Evolutionary conservation across 2,113 vertebrate species (phyloP), one percentile per base, ranked within the genome.

Genomic region (Psephotus haematonotus): DNA sequence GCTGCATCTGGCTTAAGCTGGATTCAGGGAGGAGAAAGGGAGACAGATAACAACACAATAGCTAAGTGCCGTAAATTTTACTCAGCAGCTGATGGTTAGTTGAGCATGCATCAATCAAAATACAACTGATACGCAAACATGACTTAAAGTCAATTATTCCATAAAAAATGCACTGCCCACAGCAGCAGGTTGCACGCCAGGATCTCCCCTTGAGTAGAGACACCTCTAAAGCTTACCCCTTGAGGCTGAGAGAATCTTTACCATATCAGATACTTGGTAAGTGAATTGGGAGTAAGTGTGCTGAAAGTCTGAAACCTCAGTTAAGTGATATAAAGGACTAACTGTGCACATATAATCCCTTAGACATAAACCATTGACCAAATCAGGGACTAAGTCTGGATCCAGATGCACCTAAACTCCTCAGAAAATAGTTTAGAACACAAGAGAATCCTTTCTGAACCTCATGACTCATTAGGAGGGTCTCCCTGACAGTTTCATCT

Each of bases 131-230:
- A 15, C 12, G 44, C 17, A n/a, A 71, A 35, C 24, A 29, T 62
- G 33, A 24, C 31, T 35, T 11, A 5, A n/a, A 47, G 24, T 41
- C 5, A n/a, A 35, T 69, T 12, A 22, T 22, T 82, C 10, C 19
- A 17, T 39, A 29, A 19, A 19, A 8, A 31, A 28, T 35, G 17
- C 8, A 14, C 47, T 22, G 13, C 44, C 39, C 17, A 39, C 1
- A 3, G 17, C 62, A 29, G 18, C 3, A 1, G 28, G 67, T 39
- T 62, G 8, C 28, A 22, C 0, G 1, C 13, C 6, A 6, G 33
- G 22, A 52, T 59, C 22, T 74, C 14, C 31, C 35, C 37, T 33
- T 23, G 27, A 16, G 44, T 20, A 57, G 33, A 13, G 33, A 52
- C 13, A 10, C 8, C 4, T 19, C 44, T 46, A 33, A 39, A 39